Percentiles rank a stretch among this genome's conserved stretches.
These are phyloP conservation scores for Brachyalestes nurse DNA, from an alignment of 2,797 vertebrate species.

Conservation along the genomic window DNA sequence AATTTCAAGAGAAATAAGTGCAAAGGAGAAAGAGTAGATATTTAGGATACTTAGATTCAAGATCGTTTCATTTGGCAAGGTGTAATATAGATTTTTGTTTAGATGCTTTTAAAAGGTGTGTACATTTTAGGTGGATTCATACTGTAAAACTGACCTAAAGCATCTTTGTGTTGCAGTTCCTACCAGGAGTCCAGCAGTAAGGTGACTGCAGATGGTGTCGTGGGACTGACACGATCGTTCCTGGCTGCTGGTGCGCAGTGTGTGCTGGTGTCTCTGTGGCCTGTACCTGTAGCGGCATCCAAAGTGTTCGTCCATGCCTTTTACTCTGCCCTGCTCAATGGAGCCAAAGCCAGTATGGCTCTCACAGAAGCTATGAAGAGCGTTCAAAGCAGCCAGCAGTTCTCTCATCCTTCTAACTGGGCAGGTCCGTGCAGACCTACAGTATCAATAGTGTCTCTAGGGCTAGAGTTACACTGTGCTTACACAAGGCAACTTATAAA, in stretches of 20 bases:
- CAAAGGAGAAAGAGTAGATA: no score
- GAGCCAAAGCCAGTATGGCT: conserved; percentile 89
- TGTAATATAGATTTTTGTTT: background rate
- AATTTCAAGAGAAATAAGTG: no score
- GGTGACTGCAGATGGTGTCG: conserved; percentile 88
- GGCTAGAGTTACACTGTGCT: no score
- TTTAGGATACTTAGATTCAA: no score
- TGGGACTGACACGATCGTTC: conserved; percentile 92
- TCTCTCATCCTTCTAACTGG: conserved; percentile 96
- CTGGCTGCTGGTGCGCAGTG: conserved; percentile 91
- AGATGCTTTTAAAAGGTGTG: background rate
- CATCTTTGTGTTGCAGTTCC: conserved; percentile 65
- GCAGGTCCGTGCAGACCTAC: conserved; percentile 79
- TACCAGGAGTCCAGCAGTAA: conserved; percentile 88
- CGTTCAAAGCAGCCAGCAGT: conserved; percentile 90
- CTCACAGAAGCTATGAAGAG: conserved; percentile 92
- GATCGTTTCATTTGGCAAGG: no score
- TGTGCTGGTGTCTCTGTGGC: conserved; percentile 92
- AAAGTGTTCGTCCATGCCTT: conserved; percentile 91
- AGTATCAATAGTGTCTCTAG: background rate
- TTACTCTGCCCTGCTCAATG: conserved; percentile 88
- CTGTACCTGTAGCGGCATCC: conserved; percentile 87
- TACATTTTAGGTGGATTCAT: background rate
- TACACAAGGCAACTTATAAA: no score
- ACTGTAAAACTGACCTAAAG: background rate